phyloP scores from a whole-genome alignment of 2,113 vertebrate species.

The Cebus imitator region DNA sequence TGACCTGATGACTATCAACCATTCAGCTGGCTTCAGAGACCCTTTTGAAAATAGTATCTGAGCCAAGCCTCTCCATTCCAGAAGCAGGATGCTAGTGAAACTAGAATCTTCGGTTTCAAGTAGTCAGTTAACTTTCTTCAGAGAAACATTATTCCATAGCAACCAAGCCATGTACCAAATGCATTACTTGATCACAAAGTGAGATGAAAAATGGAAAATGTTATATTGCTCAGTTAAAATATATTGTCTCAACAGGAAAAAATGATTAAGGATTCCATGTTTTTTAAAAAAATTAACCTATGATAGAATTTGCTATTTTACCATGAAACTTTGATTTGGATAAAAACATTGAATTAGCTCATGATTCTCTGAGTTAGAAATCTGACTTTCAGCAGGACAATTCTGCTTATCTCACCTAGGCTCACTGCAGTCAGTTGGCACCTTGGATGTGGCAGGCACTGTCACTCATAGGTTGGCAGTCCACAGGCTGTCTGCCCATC shows the following conservation, averaged over 20 bases:
- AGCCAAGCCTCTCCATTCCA: background rate
- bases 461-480: background rate
- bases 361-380: background rate
- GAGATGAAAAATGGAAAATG: background rate
- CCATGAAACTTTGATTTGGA: background rate
- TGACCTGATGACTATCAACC: background rate
- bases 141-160: background rate
- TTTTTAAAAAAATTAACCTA: background rate
- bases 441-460: background rate
- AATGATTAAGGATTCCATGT: background rate
- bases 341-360: background rate
- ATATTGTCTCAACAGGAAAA: background rate
- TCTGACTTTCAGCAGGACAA: background rate
- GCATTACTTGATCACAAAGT: background rate
- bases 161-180: background rate
- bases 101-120: background rate
- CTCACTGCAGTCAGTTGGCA: background rate
- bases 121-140: background rate
- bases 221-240: background rate
- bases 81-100: constrained; percentile 1
- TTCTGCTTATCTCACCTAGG: no score
- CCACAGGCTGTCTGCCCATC: background rate
- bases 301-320: background rate
- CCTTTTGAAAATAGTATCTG: background rate
- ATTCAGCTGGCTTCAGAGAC: background rate